A percentile compares a stretch with the other conserved stretches of the same genome.
phyloP scores from a whole-genome alignment of 1,140 invertebrate species.

The Proales similis region DNA sequence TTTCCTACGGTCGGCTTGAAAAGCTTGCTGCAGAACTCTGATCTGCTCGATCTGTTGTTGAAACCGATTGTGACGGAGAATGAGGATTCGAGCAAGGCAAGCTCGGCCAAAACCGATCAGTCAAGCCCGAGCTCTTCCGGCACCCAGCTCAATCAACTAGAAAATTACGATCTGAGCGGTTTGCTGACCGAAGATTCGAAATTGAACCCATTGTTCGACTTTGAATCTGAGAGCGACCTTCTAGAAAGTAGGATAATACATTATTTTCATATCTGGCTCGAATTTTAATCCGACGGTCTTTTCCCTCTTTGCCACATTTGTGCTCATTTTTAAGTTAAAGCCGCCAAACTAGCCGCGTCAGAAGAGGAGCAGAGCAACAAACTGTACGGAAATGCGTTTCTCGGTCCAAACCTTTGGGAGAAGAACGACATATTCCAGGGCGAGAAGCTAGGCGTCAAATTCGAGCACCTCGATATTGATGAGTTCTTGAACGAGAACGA shows the following conservation, averaged over 20 bases:
- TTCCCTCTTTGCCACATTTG: no score
- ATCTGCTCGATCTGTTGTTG: constrained; percentile 23
- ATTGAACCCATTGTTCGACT: constrained; percentile 15
- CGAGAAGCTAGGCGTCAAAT: constrained; percentile 59
- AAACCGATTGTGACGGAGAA: not conserved
- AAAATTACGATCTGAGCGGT: no score
- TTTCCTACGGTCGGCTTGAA: constrained; percentile 33
- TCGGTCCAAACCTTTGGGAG: constrained; percentile 87
- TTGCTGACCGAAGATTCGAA: not conserved
- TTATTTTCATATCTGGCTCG: not conserved
- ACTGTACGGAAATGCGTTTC: constrained; percentile 62
- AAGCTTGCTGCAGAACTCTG: constrained; percentile 19
- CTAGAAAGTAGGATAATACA: not conserved
- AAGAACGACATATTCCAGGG: constrained; percentile 56
- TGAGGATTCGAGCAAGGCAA: not conserved
- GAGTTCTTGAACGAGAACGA: constrained; percentile 89
- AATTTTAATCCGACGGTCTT: not conserved
- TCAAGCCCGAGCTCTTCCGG: not conserved
- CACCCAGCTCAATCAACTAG: not conserved
- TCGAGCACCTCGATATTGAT: constrained; percentile 87
- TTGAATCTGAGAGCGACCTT: not conserved
- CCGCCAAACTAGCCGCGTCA: not conserved
- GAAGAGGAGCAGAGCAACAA: constrained; percentile 6
- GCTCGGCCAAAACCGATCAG: not conserved
- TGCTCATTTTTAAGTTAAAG: constrained; percentile 17